Evolutionary conservation across 2,113 vertebrate species (phyloP).

Genomic region (Todiramphus chloris): DNA sequence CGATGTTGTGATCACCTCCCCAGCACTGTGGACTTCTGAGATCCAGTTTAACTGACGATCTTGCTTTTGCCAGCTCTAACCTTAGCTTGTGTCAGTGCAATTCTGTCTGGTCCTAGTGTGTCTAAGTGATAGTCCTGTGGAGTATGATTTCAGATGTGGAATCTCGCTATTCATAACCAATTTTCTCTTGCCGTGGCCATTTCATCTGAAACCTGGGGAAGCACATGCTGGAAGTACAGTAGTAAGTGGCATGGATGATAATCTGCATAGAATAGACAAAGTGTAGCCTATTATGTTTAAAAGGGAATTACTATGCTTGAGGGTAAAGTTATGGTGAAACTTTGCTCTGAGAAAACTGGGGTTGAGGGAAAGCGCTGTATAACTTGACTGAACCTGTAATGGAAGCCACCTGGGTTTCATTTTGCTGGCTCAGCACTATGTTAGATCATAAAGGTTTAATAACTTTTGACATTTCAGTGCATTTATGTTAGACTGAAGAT

Average conservation of each 20-base stretch:
- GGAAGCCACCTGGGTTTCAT: slow-evolving; percentile 39
- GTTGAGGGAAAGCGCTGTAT: neutral
- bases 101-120: neutral
- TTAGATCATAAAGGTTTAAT: slow-evolving; percentile 41
- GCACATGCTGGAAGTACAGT: neutral
- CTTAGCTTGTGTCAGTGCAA: neutral
- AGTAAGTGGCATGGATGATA: neutral
- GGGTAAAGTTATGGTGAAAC: neutral
- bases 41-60: neutral
- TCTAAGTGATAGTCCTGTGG: neutral
- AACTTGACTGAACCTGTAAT: slow-evolving; percentile 47
- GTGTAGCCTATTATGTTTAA: neutral
- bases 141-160: neutral
- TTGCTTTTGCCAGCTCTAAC: neutral
- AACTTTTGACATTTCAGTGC: slow-evolving; percentile 32
- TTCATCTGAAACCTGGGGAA: neutral
- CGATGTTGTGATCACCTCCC: neutral
- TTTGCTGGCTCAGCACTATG: slow-evolving; percentile 41
- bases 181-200: neutral
- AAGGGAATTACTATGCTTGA: slow-evolving; percentile 6
- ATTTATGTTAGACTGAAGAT: slow-evolving; percentile 18
- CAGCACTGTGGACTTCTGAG: neutral
- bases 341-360: neutral
- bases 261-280: neutral
- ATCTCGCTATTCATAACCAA: fast-evolving